These are phyloP conservation scores for Brotula barbata DNA, from an alignment of 2,797 vertebrate species.

Conservation along the genomic window DNA sequence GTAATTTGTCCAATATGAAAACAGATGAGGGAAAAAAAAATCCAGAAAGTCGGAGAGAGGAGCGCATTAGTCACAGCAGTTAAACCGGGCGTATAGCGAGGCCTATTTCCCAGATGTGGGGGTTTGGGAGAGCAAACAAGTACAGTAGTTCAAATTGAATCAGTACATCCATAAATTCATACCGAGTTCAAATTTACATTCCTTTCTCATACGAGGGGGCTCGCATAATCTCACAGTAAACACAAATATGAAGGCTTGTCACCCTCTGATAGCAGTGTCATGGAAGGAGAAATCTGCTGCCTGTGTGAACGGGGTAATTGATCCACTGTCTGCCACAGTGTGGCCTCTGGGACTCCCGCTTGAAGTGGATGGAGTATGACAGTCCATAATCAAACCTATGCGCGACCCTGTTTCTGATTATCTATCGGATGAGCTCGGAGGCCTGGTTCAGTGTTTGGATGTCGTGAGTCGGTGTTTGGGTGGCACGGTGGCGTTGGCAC, in stretches of 20 bases:
- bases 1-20: constrained; percentile 17
- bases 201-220: constrained; percentile 30
- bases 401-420: constrained; percentile 30
- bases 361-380: constrained; percentile 30
- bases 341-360: constrained; percentile 36
- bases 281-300: constrained; percentile 48
- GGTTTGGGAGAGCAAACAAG: constrained; percentile 47
- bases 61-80: constrained; percentile 28
- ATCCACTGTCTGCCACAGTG: constrained; percentile 39
- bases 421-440: constrained; percentile 15
- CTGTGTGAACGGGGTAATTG: constrained; percentile 35
- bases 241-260: constrained; percentile 49
- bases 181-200: constrained; percentile 60
- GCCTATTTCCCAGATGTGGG: constrained; percentile 46
- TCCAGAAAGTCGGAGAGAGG: constrained; percentile 1
- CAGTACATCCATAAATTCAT: constrained; percentile 58
- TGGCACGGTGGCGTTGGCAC: too few species aligned
- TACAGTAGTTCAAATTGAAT: constrained; percentile 61
- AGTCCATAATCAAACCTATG: constrained; percentile 11
- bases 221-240: constrained; percentile 63
- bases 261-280: constrained; percentile 51
- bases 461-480: too few species aligned
- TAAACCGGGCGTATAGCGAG: constrained; percentile 17
- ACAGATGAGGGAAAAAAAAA: not conserved
- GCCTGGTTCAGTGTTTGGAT: not conserved